phyloP scores from a whole-genome alignment of 1,140 invertebrate genomes.

The Paraescarpia echinospica region DNA sequence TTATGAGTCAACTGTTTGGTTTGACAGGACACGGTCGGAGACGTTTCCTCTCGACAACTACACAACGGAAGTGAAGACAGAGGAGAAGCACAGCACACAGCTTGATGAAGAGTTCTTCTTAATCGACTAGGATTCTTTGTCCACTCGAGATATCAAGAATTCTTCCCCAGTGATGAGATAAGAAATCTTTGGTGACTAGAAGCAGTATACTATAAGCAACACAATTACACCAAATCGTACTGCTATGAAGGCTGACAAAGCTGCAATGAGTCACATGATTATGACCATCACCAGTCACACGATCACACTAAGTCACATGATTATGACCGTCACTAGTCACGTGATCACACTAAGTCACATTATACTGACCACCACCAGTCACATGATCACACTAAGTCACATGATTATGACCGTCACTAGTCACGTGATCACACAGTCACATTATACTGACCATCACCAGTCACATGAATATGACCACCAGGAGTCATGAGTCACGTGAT shows the following conservation, averaged over 20 bases:
- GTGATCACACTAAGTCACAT: neutral
- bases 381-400: neutral
- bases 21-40: conserved; percentile 45
- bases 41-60: conserved; percentile 46
- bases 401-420: neutral
- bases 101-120: conserved; percentile 35
- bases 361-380: neutral
- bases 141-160: neutral
- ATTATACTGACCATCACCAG: neutral
- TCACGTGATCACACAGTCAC: neutral
- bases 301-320: neutral
- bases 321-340: neutral
- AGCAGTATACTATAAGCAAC: neutral
- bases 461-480: too few relatives aligned
- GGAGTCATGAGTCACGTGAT: too few relatives aligned
- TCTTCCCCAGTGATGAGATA: neutral
- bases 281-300: neutral
- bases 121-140: neutral
- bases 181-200: neutral
- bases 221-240: neutral
- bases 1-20: conserved; percentile 11
- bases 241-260: neutral
- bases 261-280: neutral
- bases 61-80: conserved; percentile 30
- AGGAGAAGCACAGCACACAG: conserved; percentile 33